Evolutionary conservation across 2,797 vertebrate species (phyloP), one percentile per base, ranked within the genome.

Genomic region (Scarus forsteni): DNA sequence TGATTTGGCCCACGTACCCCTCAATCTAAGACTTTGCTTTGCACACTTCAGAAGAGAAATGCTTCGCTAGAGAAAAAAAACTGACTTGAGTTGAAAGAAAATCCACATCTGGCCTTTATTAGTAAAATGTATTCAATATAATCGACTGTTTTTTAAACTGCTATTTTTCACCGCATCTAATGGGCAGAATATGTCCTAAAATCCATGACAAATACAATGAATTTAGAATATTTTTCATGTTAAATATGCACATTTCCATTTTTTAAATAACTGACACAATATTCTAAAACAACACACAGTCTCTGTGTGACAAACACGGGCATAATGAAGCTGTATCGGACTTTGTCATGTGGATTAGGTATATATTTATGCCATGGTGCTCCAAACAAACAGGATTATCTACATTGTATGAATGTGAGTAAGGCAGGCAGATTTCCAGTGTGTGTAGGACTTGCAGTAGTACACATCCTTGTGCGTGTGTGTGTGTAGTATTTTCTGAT

Each of bases 331-430:
- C 60, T 64, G 66, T 86, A 44, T 83, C 75, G 87, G 83, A 83
- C 73, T 88, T 84, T 89, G 84, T 86, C 84, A 79, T 87, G 64
- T 90, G 78, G 88, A 90, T 93, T 85, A 86, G 68, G 87, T 80
- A 86, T 88, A 91, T 92, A 89, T 91, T 84, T 84, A 70, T 85
- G 65, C 66, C 80, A 88, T 60, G 57, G 82, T 73, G 82, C 86
- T 88, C 85, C 66, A 80, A 64, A 80, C 65, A 81, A 92, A 93
- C 59, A 80, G 86, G 92, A 92, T 93, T 90, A 89, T 86, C 81
- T 76, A 76, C 60, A 83, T 88, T 91, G 70, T 84, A 62, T 88
- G 45, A 80, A 63, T 77, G 61, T 88, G 81, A 88, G 74, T 82
- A 77, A 80, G 43, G 54, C 51, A 38, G 80, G 84, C 79, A 83